These are phyloP conservation scores for Leptinotarsa texana DNA, from an alignment of 1,140 invertebrate genomes.

Conservation along the genomic window DNA sequence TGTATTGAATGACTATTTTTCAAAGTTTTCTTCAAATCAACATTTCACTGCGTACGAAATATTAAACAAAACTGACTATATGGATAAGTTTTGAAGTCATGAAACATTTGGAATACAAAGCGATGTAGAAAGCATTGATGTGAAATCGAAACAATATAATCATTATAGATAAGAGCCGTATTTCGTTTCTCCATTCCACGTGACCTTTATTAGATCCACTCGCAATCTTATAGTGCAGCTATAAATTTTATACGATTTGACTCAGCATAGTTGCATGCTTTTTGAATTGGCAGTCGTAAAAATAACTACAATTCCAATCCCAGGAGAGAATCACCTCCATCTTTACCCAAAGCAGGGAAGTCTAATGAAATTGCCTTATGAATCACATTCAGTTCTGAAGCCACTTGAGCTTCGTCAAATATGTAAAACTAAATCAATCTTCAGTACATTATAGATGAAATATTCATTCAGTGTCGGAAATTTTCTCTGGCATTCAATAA, in stretches of 20 bases:
- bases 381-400: slow-evolving; percentile 7
- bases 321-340: slow-evolving; percentile 13
- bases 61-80: too few species aligned
- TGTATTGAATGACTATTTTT: too few species aligned
- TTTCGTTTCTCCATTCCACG: slow-evolving; percentile 4
- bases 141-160: slow-evolving; percentile 22
- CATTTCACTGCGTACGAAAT: too few species aligned
- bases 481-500: too few species aligned
- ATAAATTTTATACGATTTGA: slow-evolving; percentile 30
- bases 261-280: slow-evolving; percentile 30
- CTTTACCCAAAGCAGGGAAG: slow-evolving; percentile 9
- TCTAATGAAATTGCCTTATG: slow-evolving; percentile 20
- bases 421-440: too few species aligned
- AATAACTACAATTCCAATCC: slow-evolving; percentile 19
- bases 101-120: slow-evolving; percentile 16
- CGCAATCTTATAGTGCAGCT: slow-evolving; percentile 31
- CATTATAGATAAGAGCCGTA: slow-evolving; percentile 24
- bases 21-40: too few species aligned
- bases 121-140: slow-evolving; percentile 14
- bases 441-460: too few species aligned
- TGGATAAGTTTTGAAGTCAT: not conserved
- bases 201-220: slow-evolving; percentile 28
- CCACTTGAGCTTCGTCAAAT: too few species aligned
- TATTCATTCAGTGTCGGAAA: too few species aligned
- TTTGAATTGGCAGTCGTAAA: slow-evolving; percentile 30